Conservation (phyloP, 2,113 vertebrate genomes). For the Aptenodytes forsteri region DNA sequence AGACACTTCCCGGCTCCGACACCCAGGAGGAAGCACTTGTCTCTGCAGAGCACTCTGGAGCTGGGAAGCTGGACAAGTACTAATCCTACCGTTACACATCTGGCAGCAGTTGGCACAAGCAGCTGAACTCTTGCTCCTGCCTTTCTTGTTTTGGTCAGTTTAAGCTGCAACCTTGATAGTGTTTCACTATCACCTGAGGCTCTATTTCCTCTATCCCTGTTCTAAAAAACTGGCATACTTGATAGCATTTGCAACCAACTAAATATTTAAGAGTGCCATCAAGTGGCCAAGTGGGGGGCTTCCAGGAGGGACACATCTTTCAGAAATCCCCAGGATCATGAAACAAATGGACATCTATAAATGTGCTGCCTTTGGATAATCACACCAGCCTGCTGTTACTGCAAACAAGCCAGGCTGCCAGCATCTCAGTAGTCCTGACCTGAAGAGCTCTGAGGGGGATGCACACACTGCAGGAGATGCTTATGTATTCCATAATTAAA, state of each 20-base stretch:
- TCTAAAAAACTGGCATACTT: background rate
- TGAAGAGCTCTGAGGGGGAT: background rate
- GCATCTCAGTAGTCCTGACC: background rate
- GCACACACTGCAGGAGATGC: background rate
- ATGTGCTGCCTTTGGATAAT: background rate
- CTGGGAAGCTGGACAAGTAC: background rate
- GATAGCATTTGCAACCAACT: background rate
- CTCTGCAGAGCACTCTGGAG: background rate
- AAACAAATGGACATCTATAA: background rate
- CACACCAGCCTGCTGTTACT: background rate
- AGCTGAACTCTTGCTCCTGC: background rate
- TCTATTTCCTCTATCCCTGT: background rate
- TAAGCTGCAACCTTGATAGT: background rate
- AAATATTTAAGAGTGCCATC: constrained; percentile 68
- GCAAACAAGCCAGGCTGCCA: background rate
- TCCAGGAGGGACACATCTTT: background rate
- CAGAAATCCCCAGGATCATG: background rate
- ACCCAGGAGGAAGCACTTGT: background rate
- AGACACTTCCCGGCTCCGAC: background rate
- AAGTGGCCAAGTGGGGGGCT: constrained; percentile 12
- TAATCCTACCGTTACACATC: accelerated
- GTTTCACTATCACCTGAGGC: background rate
- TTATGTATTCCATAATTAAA: background rate
- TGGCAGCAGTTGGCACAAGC: background rate
- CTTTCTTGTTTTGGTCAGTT: background rate